These are phyloP conservation scores for Harpagoxenus sublaevis DNA, from an alignment of 2,888 invertebrate species.

Conservation along the genomic window DNA sequence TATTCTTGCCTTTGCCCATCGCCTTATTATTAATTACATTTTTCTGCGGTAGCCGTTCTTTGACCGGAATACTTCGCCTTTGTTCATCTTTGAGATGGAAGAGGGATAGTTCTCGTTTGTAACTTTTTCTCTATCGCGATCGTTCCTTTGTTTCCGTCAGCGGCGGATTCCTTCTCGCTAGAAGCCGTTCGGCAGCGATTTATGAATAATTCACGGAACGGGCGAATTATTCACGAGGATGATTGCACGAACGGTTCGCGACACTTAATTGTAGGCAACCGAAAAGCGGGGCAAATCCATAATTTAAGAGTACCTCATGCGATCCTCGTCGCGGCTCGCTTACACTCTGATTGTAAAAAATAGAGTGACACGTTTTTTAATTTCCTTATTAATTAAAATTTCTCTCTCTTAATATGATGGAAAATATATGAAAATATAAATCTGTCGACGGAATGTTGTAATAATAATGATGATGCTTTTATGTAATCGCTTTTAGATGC, in stretches of 20 bases:
- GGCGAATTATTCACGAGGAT: constrained; percentile 46
- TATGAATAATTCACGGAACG: constrained; percentile 69
- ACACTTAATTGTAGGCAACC: constrained; percentile 40
- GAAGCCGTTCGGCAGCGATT: constrained; percentile 51
- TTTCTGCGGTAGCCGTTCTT: constrained; percentile 32
- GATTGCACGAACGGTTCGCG: constrained; percentile 56
- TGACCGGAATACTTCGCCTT: constrained; percentile 22
- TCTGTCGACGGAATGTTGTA: neutral
- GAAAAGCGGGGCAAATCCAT: constrained; percentile 43
- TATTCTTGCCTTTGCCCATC: constrained; percentile 15
- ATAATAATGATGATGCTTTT: neutral
- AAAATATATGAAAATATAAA: constrained; percentile 3
- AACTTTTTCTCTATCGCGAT: constrained; percentile 28
- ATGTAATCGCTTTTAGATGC: neutral
- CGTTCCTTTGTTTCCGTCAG: constrained; percentile 33
- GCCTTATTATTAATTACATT: constrained; percentile 48
- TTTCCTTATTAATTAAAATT: constrained; percentile 32
- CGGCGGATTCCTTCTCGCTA: neutral
- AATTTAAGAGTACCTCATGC: constrained; percentile 40
- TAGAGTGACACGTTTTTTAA: constrained; percentile 3
- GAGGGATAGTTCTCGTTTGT: constrained; percentile 24
- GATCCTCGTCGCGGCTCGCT: neutral
- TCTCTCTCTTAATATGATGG: neutral
- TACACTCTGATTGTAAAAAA: neutral
- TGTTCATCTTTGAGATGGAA: constrained; percentile 1